These are phyloP conservation scores for Drosophila azteca DNA, from an alignment of 1,140 invertebrate genomes.

Conservation along the genomic window DNA sequence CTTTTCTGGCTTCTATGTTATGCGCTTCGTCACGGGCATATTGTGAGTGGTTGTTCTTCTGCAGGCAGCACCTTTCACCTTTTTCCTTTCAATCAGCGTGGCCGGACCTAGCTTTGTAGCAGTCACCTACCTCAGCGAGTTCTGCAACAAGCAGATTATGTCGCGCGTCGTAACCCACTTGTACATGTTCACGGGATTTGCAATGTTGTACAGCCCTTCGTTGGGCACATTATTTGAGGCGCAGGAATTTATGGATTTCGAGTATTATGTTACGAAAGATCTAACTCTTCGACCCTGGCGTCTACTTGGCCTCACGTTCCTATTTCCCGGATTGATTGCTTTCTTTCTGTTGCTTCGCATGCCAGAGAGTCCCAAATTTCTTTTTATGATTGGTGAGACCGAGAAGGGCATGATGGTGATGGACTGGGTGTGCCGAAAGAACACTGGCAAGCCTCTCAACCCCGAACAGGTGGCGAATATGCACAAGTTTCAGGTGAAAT, in stretches of 20 bases:
- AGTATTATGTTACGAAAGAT: not conserved
- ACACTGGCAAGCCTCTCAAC: constrained; percentile 43
- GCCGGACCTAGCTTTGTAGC: constrained; percentile 64
- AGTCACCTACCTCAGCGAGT: constrained; percentile 61
- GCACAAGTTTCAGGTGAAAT: constrained; percentile 21
- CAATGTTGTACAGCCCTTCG: constrained; percentile 55
- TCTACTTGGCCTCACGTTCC: constrained; percentile 38
- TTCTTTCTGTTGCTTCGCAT: constrained; percentile 49
- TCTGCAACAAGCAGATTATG: constrained; percentile 56
- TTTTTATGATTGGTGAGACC: constrained; percentile 55
- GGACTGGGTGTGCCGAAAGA: constrained; percentile 53
- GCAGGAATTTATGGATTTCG: constrained; percentile 42
- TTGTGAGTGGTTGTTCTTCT: constrained; percentile 49
- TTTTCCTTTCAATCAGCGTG: constrained; percentile 28
- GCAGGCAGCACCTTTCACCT: not conserved
- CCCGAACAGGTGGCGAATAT: constrained; percentile 43
- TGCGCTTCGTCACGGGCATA: constrained; percentile 61
- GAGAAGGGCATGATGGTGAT: constrained; percentile 36
- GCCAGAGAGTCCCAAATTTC: constrained; percentile 67
- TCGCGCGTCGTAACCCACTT: constrained; percentile 50
- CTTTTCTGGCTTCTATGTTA: constrained; percentile 48
- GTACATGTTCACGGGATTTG: constrained; percentile 69
- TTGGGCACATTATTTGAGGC: constrained; percentile 36
- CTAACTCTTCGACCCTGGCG: constrained; percentile 54
- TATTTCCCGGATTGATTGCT: constrained; percentile 53